Conservation (phyloP, 2,113 vertebrate species). For the Misgurnus mizolepis region DNA sequence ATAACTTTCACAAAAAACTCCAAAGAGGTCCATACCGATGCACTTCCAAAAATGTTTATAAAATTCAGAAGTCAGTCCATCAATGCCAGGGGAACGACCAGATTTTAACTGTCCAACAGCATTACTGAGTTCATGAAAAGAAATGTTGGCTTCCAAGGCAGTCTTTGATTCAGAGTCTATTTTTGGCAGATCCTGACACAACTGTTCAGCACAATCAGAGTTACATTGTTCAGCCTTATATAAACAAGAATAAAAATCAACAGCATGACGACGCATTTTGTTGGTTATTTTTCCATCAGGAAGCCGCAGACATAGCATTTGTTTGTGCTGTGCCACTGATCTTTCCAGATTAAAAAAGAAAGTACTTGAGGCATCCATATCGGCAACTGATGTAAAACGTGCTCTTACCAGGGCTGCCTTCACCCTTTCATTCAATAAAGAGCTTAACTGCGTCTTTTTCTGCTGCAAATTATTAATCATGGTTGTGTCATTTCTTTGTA, state of each 20-base stretch:
- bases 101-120: not conserved
- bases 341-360: no score
- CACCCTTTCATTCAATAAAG: no score
- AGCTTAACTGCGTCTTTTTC: no score
- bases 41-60: slow-evolving; percentile 39
- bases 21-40: slow-evolving; percentile 45
- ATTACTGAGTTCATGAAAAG: not conserved
- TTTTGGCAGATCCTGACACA: not conserved
- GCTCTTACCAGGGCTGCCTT: no score
- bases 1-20: not conserved
- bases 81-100: not conserved
- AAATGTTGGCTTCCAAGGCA: no score
- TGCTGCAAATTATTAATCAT: no score
- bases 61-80: not conserved
- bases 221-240: not conserved
- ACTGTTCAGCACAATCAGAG: not conserved
- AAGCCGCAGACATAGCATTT: no score
- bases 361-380: no score
- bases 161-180: no score
- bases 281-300: not conserved
- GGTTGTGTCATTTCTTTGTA: no score
- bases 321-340: no score
- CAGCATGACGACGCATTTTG: not conserved
- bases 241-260: not conserved
- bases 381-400: no score